A percentile compares a stretch with the other conserved stretches of the same genome.
phyloP scores from a whole-genome alignment of 1,140 invertebrate species.

The Oryzaephilus surinamensis region DNA sequence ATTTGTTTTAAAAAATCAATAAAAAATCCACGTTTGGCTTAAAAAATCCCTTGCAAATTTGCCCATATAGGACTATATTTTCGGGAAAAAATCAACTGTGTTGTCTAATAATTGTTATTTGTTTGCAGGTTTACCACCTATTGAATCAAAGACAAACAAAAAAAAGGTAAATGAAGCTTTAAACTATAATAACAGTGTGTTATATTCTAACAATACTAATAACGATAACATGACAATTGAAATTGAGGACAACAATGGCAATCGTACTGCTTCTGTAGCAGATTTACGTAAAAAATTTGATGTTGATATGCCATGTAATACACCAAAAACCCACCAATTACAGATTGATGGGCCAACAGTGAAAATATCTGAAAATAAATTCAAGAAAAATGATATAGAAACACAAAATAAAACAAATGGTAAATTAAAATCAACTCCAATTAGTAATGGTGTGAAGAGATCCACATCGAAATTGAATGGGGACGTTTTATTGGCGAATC shows the following conservation, averaged over 20 bases:
- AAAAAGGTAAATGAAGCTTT: conserved; percentile 33
- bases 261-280: conserved; percentile 41
- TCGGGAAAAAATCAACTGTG: too few relatives aligned
- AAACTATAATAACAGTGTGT: conserved; percentile 19
- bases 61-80: too few relatives aligned
- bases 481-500: too few relatives aligned
- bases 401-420: background rate
- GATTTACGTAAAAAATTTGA: conserved; percentile 45
- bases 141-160: conserved; percentile 32
- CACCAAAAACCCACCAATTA: background rate
- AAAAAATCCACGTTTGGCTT: too few relatives aligned
- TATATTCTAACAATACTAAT: conserved; percentile 25
- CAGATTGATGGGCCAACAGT: conserved; percentile 1
- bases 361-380: conserved; percentile 15
- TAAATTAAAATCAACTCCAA: background rate
- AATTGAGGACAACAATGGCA: conserved; percentile 43
- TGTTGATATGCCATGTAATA: conserved; percentile 19
- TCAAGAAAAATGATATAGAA: conserved; percentile 13
- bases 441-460: background rate
- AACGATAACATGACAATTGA: conserved; percentile 18
- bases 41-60: too few relatives aligned
- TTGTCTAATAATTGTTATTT: too few relatives aligned
- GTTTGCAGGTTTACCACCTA: conserved; percentile 32
- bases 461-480: too few relatives aligned
- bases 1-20: too few relatives aligned